These are phyloP conservation scores for Sceloporus undulatus DNA, from an alignment of 2,113 vertebrate genomes.

Conservation along the genomic window DNA sequence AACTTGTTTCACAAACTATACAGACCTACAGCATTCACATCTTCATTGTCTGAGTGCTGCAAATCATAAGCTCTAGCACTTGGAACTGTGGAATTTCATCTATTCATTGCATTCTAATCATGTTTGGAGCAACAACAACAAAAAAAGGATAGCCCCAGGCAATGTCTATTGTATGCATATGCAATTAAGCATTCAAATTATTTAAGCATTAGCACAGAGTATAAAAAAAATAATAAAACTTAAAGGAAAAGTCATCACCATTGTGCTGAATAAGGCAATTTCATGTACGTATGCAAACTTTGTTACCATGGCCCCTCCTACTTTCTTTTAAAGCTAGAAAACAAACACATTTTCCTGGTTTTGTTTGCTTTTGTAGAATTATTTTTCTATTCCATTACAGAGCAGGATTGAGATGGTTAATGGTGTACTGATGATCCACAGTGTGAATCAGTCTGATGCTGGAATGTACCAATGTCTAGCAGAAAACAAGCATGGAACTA, in stretches of 20 bases:
- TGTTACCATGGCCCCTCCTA: neutral
- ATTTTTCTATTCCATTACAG: conserved; percentile 79
- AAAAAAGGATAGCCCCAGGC: neutral
- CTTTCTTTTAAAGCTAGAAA: neutral
- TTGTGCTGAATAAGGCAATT: neutral
- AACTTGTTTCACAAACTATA: neutral
- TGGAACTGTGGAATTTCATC: neutral
- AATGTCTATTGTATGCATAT: conserved; percentile 1
- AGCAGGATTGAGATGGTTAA: conserved; percentile 87
- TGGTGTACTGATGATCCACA: conserved; percentile 87
- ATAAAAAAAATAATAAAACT: neutral
- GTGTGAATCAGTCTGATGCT: conserved; percentile 88
- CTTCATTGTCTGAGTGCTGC: neutral
- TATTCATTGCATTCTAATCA: neutral
- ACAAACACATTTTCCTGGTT: neutral
- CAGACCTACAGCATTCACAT: no score
- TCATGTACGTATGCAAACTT: conserved; percentile 17
- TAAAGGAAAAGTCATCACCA: neutral
- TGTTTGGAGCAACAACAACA: neutral
- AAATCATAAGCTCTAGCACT: neutral
- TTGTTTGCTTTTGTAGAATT: conserved; percentile 53
- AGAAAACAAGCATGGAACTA: conserved; percentile 91
- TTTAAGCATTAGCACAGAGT: conserved; percentile 15
- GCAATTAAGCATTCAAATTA: neutral
- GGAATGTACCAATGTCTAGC: conserved; percentile 98